A percentile compares a stretch with the other conserved stretches of the same genome.
Evolutionary conservation across 2,888 invertebrate genomes (phyloP).

Genomic region (Plebejus argus): DNA sequence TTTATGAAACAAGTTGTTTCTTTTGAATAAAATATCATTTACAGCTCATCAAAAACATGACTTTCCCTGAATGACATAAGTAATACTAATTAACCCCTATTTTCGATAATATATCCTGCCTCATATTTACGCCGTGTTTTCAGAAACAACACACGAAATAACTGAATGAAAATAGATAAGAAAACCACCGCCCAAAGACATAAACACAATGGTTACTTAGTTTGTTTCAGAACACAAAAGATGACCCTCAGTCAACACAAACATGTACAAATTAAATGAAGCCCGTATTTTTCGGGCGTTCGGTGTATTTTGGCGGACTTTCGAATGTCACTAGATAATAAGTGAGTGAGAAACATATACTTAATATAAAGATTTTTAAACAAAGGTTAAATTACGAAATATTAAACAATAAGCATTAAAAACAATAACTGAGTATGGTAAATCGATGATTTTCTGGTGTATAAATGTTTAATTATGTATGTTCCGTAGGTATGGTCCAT

Average conservation of each 20-base stretch:
- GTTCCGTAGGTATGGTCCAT: no score
- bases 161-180: constrained; percentile 55
- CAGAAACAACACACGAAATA: constrained; percentile 37
- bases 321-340: background rate
- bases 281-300: constrained; percentile 33
- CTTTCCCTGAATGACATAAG: background rate
- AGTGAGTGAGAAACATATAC: background rate
- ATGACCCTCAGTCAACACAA: constrained; percentile 62
- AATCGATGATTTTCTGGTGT: no score
- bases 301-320: background rate
- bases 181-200: constrained; percentile 60
- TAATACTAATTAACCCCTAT: background rate
- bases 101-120: background rate
- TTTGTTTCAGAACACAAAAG: constrained; percentile 69
- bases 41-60: no score
- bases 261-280: constrained; percentile 47
- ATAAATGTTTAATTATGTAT: no score
- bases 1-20: background rate
- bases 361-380: background rate
- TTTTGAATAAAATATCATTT: background rate
- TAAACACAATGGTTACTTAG: constrained; percentile 66
- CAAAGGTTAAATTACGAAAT: no score
- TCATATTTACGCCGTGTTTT: constrained; percentile 26
- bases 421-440: background rate
- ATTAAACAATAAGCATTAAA: no score